These are phyloP conservation scores for Bubo scandiacus DNA, from an alignment of 2,113 vertebrate genomes.

Conservation along the genomic window DNA sequence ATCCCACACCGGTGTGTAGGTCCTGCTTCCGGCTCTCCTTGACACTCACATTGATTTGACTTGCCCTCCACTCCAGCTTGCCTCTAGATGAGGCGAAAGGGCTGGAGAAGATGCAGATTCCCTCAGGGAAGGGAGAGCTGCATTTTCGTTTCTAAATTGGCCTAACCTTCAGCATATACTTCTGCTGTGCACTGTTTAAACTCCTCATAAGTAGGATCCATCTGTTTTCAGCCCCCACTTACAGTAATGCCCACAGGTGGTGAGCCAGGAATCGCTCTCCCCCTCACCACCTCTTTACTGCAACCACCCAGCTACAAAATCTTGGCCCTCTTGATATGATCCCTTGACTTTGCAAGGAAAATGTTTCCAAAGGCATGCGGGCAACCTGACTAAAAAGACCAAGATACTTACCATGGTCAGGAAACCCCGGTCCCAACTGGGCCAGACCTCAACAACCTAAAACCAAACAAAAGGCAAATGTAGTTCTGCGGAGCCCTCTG, in stretches of 20 bases:
- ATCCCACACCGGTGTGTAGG: not conserved
- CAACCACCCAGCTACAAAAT: not conserved
- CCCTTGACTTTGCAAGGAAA: conserved; percentile 21
- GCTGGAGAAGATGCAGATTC: not conserved
- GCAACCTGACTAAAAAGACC: not conserved
- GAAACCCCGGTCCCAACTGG: not conserved
- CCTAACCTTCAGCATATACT: not conserved
- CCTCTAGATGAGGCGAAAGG: not conserved
- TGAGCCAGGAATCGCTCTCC: not conserved
- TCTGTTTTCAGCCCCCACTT: not conserved
- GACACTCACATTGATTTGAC: not conserved
- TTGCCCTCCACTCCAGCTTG: not conserved
- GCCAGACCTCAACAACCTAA: not conserved
- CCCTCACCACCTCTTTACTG: not conserved
- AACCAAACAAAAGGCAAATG: not conserved
- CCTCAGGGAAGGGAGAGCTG: not conserved
- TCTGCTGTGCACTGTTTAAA: not conserved
- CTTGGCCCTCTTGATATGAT: not conserved
- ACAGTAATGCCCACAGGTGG: not conserved
- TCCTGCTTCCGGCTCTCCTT: not conserved
- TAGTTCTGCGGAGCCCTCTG: not conserved
- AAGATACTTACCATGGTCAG: not conserved
- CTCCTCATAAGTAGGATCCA: not conserved
- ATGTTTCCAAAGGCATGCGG: conserved; percentile 18
- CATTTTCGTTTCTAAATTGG: not conserved